Base-by-base conservation (phyloP, 2,797 vertebrate species). In the Xyrichtys novacula region DNA sequence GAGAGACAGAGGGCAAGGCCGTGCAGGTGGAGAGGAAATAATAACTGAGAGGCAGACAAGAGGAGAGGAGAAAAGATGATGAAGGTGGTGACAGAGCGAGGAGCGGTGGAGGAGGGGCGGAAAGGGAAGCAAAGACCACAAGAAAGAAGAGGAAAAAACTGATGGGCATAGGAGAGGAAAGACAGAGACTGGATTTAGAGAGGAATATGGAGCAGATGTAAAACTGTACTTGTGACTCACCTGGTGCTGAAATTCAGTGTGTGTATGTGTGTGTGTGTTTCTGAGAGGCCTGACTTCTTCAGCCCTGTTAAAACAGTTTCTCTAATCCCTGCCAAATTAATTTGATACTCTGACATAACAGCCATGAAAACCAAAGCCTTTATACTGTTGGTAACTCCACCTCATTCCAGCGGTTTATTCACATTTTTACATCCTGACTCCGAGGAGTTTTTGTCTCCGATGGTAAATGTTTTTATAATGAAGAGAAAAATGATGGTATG, bases 141-240 rank as follows among this genome's bases (percentile, higher is more conserved):
- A 16, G 54, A 66, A 48, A 69, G 55, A 4, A 34, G 32, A 34
- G 62, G 0, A 66, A 50, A 48, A 70, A 72, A 49, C 68, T 40
- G 65, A 75, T 64, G 65, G 53, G 60, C 25, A 56, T 55, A 77
- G 63, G 48, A 66, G 5, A 1, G 54, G 52, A 69, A 32, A 80
- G 36, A 28, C 23, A 60, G 48, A 57, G 46, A 60, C 38, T 49
- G 66, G 61, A 72, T 82, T 77, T 67, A 71, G 66, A 83, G 61
- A 64, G 50, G 61, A 78, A 78, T 64, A 59, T 56, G 40, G 80
- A 71, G 62, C 62, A 75, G 78, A 85, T 74, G 65, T 26, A 71
- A 57, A 82, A 52, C 70, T 67, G 62, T 74, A 68, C 62, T 23
- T 44, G 70, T 88, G 84, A 83, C 74, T 84, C 84, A 88, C 81